Evolutionary conservation across 2,797 vertebrate species (phyloP), one percentile per base, ranked within the genome.

Genomic region (Acipenser oxyrinchus): DNA sequence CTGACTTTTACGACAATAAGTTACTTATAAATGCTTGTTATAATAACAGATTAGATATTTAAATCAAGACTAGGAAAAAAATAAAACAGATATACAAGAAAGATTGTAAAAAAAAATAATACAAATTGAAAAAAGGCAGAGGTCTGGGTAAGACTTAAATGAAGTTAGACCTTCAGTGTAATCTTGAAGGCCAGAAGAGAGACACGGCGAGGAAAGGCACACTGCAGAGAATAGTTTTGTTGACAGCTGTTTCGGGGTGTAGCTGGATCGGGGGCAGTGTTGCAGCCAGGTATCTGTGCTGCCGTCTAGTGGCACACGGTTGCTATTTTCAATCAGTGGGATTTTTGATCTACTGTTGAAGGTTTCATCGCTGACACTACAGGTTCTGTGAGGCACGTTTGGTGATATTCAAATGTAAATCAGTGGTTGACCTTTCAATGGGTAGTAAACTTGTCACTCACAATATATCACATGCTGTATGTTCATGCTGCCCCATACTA

Each of bases 1-100:
- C 75, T 78, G 77, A 76, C 68, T 53, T 58, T 74, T 68, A 67
- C 66, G 62, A 51, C 53, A 77, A 77, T 77, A 74, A 76, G 67
- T 77, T 70, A 74, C 18, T 63, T 23, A 13, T 55, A 69, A 69
- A 65, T 70, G 69, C 72, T 69, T 8, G 63, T 60, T 52, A 55
- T 55, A 37, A 37, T 37, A 55, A 9, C 52, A 55, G 52, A 37
- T 37, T 37, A 37, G 23, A 37, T 37, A 37, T 37, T 37, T 37
- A 37, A 37, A 37, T 37, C 23, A 37, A 37, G 2, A 55, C 9
- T 55, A 55, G 3, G 52, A 55, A 55, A 55, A 55, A 55, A 9
- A 9, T n/a, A 55, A 55, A 37, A 37, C 23, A 37, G 23, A 37
- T 37, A 37, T 37, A 37, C 23, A 37, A 37, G 23, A 37, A 37